Conservation (phyloP, 2,113 vertebrate species). For the Ginglymostoma cirratum region DNA sequence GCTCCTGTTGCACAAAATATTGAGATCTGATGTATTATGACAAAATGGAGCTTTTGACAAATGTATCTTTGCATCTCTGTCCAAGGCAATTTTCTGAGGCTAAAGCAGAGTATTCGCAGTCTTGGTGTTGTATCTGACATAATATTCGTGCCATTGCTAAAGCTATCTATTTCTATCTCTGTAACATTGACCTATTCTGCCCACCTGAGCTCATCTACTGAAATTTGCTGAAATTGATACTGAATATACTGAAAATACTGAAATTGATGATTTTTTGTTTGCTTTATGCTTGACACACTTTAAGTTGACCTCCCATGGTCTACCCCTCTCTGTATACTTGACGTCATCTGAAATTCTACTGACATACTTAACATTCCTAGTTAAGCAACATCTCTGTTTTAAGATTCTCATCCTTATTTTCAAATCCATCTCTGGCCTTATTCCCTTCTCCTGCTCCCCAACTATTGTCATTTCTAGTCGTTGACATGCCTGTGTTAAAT, state of each 20-base stretch:
- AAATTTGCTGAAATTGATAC: background rate
- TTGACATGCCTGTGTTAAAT: no score
- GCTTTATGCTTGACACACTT: background rate
- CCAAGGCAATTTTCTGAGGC: background rate
- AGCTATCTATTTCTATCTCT: background rate
- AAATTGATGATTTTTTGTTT: background rate
- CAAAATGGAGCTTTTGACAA: background rate
- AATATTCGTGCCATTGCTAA: background rate
- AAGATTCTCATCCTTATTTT: background rate
- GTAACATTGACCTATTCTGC: background rate
- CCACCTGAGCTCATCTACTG: background rate
- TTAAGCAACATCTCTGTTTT: background rate
- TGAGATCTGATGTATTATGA: background rate
- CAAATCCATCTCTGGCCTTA: background rate
- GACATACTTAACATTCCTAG: background rate
- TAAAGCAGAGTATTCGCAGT: background rate
- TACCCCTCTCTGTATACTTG: background rate
- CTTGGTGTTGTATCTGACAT: background rate
- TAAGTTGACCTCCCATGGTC: background rate
- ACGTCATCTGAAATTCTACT: background rate
- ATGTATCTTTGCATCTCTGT: background rate
- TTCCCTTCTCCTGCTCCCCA: no score
- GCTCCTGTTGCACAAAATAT: background rate
- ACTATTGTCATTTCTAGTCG: no score
- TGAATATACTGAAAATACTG: no score